phyloP scores from a whole-genome alignment of 2,888 invertebrate species.

The Vannuccia rotundouncinata region DNA sequence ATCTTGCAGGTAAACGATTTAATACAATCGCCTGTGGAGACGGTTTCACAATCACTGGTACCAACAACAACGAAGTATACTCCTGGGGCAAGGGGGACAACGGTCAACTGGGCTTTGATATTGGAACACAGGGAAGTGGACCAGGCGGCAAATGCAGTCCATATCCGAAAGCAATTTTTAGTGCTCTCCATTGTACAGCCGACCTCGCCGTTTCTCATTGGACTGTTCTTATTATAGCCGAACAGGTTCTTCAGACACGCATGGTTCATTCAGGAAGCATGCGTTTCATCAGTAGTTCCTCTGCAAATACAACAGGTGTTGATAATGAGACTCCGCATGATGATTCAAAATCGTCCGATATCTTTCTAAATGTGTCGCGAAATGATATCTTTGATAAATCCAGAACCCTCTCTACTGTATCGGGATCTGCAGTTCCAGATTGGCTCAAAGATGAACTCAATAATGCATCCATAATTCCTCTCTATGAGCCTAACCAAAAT shows the following conservation, averaged over 20 bases:
- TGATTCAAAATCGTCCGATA: background rate
- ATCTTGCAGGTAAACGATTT: constrained; percentile 49
- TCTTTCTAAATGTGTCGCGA: background rate
- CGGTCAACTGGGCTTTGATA: constrained; percentile 50
- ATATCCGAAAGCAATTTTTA: constrained; percentile 52
- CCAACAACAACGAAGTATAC: constrained; percentile 52
- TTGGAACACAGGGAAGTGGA: constrained; percentile 45
- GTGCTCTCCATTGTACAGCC: constrained; percentile 51
- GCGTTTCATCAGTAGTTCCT: background rate
- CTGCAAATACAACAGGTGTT: background rate
- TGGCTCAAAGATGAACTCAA: background rate
- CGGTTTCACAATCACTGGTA: constrained; percentile 53
- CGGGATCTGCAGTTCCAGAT: background rate
- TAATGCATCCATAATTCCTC: background rate
- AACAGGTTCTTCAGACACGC: background rate
- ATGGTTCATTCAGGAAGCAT: background rate
- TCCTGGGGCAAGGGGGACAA: constrained; percentile 54
- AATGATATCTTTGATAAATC: too few species aligned
- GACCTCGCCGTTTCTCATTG: constrained; percentile 49
- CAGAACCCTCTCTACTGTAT: background rate
- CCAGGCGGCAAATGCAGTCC: constrained; percentile 46
- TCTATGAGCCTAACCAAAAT: background rate
- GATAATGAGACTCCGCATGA: background rate
- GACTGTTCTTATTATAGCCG: constrained; percentile 54
- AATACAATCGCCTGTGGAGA: constrained; percentile 53